Conservation (phyloP, 2,888 invertebrate species). For the Craniophora ligustri region DNA sequence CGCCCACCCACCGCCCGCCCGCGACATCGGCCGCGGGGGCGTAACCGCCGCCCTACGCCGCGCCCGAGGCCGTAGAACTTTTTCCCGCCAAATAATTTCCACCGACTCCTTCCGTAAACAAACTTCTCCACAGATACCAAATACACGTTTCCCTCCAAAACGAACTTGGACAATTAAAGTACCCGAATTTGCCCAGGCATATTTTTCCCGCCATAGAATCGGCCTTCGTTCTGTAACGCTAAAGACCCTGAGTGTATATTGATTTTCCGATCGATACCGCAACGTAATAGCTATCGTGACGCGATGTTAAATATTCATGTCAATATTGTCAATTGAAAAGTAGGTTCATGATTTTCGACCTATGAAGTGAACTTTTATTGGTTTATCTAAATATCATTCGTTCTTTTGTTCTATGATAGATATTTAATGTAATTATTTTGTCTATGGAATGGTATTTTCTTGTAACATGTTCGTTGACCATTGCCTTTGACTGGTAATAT, state of each 20-base stretch:
- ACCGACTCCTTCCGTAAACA: conserved; percentile 3
- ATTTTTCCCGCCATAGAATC: neutral
- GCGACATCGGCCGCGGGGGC: conserved; percentile 80
- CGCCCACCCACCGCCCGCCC: conserved; percentile 87
- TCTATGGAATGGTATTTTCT: no score
- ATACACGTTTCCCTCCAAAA: neutral
- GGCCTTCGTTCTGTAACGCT: no score
- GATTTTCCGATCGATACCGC: conserved; percentile 42
- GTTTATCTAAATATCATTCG: conserved; percentile 18
- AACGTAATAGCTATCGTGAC: conserved; percentile 7
- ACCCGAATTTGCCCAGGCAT: neutral
- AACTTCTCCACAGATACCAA: neutral
- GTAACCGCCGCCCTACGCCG: conserved; percentile 86
- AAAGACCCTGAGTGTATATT: conserved; percentile 17
- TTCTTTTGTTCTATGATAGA: conserved; percentile 1
- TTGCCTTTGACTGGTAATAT: no score
- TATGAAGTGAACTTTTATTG: conserved; percentile 24
- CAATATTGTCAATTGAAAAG: conserved; percentile 14
- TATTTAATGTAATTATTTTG: no score
- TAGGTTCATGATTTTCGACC: conserved; percentile 16
- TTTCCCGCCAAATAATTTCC: conserved; percentile 71
- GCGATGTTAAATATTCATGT: conserved; percentile 20
- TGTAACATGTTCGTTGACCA: no score
- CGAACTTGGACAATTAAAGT: neutral
- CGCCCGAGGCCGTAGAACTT: conserved; percentile 68